Evolutionary conservation across 2,797 vertebrate species (phyloP).

Genomic region (Platyrinchus mystaceus): DNA sequence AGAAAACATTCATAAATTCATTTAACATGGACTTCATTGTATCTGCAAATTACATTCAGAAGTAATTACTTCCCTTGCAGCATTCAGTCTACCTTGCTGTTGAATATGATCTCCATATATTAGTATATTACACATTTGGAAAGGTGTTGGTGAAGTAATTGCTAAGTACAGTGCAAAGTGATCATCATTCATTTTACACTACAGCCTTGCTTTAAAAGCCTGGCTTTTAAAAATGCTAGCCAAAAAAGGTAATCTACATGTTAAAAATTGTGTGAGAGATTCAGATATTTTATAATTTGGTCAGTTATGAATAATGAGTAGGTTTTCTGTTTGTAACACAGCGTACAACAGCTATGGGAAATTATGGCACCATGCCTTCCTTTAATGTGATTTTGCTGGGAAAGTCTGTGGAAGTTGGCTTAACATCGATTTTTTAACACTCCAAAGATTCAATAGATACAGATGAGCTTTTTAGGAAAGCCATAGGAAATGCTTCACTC

Average conservation of each 20-base stretch:
- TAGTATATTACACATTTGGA: constrained; percentile 22
- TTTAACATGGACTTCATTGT: constrained; percentile 19
- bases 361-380: constrained; percentile 5
- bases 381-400: constrained; percentile 6
- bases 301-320: background rate
- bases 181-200: background rate
- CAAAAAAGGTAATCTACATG: background rate
- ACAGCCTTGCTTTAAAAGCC: background rate
- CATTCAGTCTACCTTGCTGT: background rate
- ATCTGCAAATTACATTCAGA: constrained; percentile 7
- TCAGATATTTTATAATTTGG: background rate
- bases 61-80: constrained; percentile 46
- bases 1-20: constrained; percentile 11
- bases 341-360: background rate
- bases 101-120: constrained; percentile 12
- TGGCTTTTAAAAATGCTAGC: background rate
- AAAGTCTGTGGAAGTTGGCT: constrained; percentile 24
- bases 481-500: background rate
- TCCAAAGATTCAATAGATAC: background rate
- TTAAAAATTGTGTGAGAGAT: background rate
- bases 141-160: background rate
- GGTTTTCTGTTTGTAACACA: background rate
- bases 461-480: constrained; percentile 13
- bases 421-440: background rate
- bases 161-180: background rate